A percentile compares a stretch with the other conserved stretches of the same genome.
phyloP scores from a whole-genome alignment of 2,797 vertebrate genomes.

The Lepilemur ruficaudatus region DNA sequence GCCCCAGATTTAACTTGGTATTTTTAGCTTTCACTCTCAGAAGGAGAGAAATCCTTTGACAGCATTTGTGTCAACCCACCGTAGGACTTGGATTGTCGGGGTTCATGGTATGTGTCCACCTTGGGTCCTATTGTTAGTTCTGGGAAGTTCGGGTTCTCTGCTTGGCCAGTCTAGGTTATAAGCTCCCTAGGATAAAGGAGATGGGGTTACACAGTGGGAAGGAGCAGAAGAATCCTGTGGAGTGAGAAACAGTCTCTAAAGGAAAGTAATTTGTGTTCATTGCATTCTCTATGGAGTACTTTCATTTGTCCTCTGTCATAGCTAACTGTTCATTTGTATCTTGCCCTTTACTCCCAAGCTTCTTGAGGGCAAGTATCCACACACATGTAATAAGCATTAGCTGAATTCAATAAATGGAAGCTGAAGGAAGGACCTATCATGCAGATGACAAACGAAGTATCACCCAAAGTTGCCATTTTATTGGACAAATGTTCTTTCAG shows the following conservation, averaged over 20 bases:
- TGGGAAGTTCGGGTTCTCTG: background rate
- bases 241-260: background rate
- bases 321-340: background rate
- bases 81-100: background rate
- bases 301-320: background rate
- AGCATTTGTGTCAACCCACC: background rate
- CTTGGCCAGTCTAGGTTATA: background rate
- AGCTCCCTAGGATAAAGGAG: background rate
- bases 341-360: slow-evolving; percentile 16
- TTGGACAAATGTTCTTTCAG: background rate
- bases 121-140: background rate
- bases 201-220: background rate
- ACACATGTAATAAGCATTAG: background rate
- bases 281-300: background rate
- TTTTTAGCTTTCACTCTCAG: background rate
- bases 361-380: background rate
- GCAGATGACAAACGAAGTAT: slow-evolving; percentile 6
- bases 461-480: background rate
- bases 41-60: background rate
- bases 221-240: background rate
- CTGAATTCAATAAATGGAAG: background rate
- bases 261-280: background rate
- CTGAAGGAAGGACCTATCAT: background rate
- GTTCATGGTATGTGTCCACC: background rate
- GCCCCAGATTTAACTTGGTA: background rate